Conservation (phyloP, 2,113 vertebrate species). For the Pristiophorus japonicus region DNA sequence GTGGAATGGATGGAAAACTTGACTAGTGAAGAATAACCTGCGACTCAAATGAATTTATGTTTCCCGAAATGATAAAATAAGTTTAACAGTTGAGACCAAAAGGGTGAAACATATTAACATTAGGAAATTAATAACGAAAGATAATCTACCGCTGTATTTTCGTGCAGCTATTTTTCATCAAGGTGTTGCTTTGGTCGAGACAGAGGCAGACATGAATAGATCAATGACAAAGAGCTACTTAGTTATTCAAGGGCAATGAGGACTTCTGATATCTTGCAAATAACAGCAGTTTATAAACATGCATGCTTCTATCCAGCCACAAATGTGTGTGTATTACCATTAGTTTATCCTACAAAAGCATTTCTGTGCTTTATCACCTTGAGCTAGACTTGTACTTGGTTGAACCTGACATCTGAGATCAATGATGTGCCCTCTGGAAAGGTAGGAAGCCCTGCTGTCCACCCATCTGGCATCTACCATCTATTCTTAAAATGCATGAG, state of each 20-base stretch:
- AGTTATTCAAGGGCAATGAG: background rate
- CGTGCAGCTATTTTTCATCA: background rate
- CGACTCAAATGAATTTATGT: background rate
- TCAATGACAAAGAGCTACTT: background rate
- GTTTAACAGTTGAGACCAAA: background rate
- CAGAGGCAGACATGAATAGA: background rate
- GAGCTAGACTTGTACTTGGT: background rate
- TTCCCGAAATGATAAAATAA: background rate
- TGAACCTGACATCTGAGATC: background rate
- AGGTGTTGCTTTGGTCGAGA: background rate
- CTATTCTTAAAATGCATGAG: slow-evolving; percentile 21
- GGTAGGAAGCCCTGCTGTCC: background rate
- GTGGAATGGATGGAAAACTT: no score
- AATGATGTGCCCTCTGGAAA: background rate
- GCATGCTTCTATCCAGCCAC: no score
- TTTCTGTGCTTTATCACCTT: background rate
- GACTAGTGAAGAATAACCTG: no score
- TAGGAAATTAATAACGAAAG: background rate
- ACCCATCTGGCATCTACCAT: background rate
- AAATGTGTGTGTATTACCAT: background rate
- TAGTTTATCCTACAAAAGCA: background rate
- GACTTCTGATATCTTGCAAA: background rate
- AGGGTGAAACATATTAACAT: background rate
- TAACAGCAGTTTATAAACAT: background rate
- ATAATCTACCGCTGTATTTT: background rate